Percentiles rank a stretch among this genome's conserved stretches.
Evolutionary conservation across 2,797 vertebrate species (phyloP).

Genomic region (Rhinichthys osculus): DNA sequence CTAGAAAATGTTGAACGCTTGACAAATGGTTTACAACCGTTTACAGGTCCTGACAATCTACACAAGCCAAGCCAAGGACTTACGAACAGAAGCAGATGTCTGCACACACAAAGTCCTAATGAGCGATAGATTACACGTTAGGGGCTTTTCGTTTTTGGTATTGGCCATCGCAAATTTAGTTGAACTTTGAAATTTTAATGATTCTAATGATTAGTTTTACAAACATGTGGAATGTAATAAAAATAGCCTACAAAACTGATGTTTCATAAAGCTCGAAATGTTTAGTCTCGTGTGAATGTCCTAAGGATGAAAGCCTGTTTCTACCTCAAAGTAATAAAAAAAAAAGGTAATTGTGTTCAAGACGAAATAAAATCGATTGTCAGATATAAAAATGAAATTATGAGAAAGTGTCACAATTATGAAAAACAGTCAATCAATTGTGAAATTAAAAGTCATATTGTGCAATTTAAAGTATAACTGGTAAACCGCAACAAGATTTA

Average conservation of each 20-base stretch:
- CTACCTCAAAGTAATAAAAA: not conserved
- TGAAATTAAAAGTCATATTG: not conserved
- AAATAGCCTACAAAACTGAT: not conserved
- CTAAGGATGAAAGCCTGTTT: not conserved
- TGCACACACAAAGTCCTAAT: not conserved
- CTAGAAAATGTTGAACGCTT: slow-evolving; percentile 29
- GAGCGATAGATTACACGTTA: not conserved
- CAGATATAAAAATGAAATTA: not conserved
- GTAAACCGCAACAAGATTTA: not conserved
- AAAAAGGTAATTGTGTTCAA: not conserved
- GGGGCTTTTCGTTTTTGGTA: not conserved
- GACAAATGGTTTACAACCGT: slow-evolving; percentile 14
- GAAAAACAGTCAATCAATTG: not conserved
- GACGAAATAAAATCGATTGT: too few species aligned
- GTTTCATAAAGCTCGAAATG: not conserved
- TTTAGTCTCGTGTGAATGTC: not conserved
- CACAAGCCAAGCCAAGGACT: slow-evolving; percentile 25
- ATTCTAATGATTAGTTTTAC: not conserved
- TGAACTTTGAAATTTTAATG: not conserved
- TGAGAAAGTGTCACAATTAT: not conserved
- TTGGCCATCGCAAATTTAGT: not conserved
- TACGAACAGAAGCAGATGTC: not conserved
- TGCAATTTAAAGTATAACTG: not conserved
- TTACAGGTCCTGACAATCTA: slow-evolving; percentile 23
- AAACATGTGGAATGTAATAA: not conserved